Percentiles rank a stretch among this genome's conserved stretches.
Conservation (phyloP, 2,888 invertebrate species). For the Ctenicera cuprea region DNA sequence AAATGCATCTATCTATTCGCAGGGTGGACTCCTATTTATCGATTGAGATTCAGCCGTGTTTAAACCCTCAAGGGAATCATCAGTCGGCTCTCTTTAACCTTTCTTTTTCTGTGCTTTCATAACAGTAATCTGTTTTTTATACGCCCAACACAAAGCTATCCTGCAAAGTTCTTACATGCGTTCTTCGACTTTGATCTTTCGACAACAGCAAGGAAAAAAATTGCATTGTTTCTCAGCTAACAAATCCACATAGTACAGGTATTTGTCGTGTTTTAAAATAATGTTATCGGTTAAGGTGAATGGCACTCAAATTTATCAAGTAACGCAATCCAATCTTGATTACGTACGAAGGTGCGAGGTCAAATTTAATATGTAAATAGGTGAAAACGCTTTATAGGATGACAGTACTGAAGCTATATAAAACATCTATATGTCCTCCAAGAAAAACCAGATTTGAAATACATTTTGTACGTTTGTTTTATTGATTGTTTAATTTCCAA, state of each 20-base stretch:
- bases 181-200: constrained; percentile 32
- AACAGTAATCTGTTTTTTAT: constrained; percentile 64
- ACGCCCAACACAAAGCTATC: constrained; percentile 60
- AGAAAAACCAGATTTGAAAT: not conserved
- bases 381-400: constrained; percentile 1
- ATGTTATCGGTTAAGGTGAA: constrained; percentile 27
- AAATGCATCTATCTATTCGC: constrained; percentile 12
- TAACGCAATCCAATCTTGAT: constrained; percentile 32
- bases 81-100: constrained; percentile 63
- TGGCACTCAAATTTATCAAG: constrained; percentile 26
- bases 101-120: constrained; percentile 61
- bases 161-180: constrained; percentile 30
- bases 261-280: constrained; percentile 28
- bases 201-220: constrained; percentile 5
- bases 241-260: not conserved
- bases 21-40: constrained; percentile 47
- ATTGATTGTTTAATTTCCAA: too few relatives aligned
- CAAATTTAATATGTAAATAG: constrained; percentile 22
- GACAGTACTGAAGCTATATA: not conserved
- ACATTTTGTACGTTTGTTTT: too few relatives aligned
- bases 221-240: constrained; percentile 10
- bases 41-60: constrained; percentile 61
- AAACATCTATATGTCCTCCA: not conserved
- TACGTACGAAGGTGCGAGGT: constrained; percentile 25
- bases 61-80: constrained; percentile 63